These are phyloP conservation scores for Pogona vitticeps DNA, from an alignment of 2,113 vertebrate genomes.

Conservation along the genomic window DNA sequence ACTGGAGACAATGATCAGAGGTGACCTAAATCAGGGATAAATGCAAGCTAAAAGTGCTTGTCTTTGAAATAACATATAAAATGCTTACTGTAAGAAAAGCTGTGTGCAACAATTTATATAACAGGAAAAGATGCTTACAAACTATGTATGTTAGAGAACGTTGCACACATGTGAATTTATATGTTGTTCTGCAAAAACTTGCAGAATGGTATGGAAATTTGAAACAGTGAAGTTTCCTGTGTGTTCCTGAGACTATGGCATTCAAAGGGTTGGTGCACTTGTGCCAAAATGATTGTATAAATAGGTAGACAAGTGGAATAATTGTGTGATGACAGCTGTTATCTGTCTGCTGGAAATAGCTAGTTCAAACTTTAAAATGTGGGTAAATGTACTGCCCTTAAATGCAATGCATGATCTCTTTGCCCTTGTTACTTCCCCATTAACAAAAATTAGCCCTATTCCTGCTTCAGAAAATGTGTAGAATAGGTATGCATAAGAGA, in stretches of 20 bases:
- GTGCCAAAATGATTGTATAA: not conserved
- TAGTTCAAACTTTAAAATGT: not conserved
- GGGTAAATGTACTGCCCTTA: not conserved
- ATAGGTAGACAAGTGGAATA: not conserved
- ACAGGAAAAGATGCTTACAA: not conserved
- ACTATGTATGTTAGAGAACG: not conserved
- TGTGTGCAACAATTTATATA: not conserved
- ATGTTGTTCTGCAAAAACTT: too few relatives aligned
- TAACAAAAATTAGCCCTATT: not conserved
- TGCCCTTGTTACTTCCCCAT: rapidly evolving
- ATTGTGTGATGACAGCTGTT: not conserved
- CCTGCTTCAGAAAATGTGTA: too few relatives aligned
- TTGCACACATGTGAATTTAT: too few relatives aligned
- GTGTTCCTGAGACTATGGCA: not conserved
- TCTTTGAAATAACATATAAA: not conserved
- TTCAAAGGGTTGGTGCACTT: not conserved
- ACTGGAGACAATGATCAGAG: not conserved
- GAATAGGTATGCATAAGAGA: too few relatives aligned
- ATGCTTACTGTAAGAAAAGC: not conserved
- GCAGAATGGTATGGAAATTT: too few relatives aligned
- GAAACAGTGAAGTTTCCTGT: not conserved
- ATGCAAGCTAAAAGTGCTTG: not conserved
- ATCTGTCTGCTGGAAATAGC: not conserved
- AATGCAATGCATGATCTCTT: not conserved
- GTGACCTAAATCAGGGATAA: not conserved